These are phyloP conservation scores for Engraulis encrasicolus DNA, from an alignment of 2,113 vertebrate genomes.

Conservation along the genomic window DNA sequence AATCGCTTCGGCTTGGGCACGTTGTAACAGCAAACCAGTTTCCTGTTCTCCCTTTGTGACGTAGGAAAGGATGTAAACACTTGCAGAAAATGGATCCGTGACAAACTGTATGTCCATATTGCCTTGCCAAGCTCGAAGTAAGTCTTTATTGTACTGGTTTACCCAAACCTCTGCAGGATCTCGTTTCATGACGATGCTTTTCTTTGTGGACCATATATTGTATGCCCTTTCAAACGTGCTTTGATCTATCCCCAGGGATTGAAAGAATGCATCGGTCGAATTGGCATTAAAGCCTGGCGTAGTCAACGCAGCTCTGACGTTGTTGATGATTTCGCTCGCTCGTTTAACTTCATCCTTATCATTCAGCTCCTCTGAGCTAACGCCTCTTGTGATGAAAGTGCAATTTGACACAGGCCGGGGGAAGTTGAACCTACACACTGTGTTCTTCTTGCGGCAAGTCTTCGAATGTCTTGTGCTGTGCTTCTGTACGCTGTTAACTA, in stretches of 20 bases:
- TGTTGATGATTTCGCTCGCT: constrained; percentile 19
- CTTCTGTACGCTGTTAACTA: constrained; percentile 30
- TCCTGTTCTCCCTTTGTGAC: constrained; percentile 44
- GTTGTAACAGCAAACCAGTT: constrained; percentile 35
- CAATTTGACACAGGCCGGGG: constrained; percentile 24
- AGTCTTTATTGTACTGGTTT: constrained; percentile 39
- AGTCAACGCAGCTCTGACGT: not conserved
- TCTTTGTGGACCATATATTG: not conserved
- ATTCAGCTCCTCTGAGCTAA: not conserved
- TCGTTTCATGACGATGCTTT: constrained; percentile 32
- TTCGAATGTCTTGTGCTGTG: constrained; percentile 39
- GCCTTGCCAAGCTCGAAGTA: constrained; percentile 9
- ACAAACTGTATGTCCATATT: constrained; percentile 38
- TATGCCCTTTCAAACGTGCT: constrained; percentile 22
- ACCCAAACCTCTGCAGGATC: constrained; percentile 34
- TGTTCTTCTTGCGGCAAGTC: constrained; percentile 37
- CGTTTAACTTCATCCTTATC: not conserved
- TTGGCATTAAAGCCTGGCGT: constrained; percentile 7
- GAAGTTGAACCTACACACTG: constrained; percentile 38
- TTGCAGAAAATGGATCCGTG: constrained; percentile 28
- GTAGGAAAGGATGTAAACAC: constrained; percentile 37
- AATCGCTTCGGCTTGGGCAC: not conserved
- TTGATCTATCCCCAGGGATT: constrained; percentile 23
- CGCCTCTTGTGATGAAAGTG: constrained; percentile 7
- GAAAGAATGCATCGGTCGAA: constrained; percentile 1